Evolutionary conservation across 2,113 vertebrate genomes (phyloP).

Genomic region (Scartelaos histophorus): DNA sequence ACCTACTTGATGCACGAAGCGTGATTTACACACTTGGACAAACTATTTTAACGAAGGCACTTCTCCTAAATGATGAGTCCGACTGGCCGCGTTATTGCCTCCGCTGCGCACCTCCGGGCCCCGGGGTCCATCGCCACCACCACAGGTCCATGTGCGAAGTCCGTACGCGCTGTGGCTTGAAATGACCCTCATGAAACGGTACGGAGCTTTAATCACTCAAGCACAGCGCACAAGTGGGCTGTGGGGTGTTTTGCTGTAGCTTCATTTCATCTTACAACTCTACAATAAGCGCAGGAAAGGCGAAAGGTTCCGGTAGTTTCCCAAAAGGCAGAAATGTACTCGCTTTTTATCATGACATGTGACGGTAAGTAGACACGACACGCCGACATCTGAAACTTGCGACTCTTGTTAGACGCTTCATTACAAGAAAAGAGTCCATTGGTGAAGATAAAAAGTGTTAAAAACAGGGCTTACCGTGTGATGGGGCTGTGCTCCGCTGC

Average conservation of each 20-base stretch:
- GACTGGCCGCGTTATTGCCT: not conserved
- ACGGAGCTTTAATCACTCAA: slow-evolving; percentile 15
- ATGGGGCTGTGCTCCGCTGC: not conserved
- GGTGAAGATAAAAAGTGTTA: not conserved
- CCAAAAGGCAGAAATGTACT: slow-evolving; percentile 16
- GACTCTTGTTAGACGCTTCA: slow-evolving; percentile 1
- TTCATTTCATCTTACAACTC: slow-evolving; percentile 3
- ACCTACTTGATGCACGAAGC: slow-evolving; percentile 64
- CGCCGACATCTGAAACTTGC: slow-evolving; percentile 21
- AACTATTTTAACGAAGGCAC: slow-evolving; percentile 54
- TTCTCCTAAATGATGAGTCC: slow-evolving; percentile 11
- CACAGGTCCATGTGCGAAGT: not conserved
- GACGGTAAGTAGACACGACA: slow-evolving; percentile 1
- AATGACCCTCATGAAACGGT: slow-evolving; percentile 29
- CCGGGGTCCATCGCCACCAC: not conserved
- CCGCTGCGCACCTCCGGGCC: slow-evolving; percentile 1
- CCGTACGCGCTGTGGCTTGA: slow-evolving; percentile 10
- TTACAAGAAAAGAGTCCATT: slow-evolving; percentile 7
- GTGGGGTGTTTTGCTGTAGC: not conserved
- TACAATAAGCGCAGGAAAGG: not conserved
- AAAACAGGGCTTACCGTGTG: slow-evolving; percentile 46
- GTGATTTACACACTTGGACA: slow-evolving; percentile 63
- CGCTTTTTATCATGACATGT: not conserved
- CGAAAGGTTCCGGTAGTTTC: not conserved
- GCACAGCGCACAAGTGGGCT: not conserved